These are phyloP conservation scores for Desmodus rotundus DNA, from an alignment of 2,113 vertebrate species.

Conservation along the genomic window DNA sequence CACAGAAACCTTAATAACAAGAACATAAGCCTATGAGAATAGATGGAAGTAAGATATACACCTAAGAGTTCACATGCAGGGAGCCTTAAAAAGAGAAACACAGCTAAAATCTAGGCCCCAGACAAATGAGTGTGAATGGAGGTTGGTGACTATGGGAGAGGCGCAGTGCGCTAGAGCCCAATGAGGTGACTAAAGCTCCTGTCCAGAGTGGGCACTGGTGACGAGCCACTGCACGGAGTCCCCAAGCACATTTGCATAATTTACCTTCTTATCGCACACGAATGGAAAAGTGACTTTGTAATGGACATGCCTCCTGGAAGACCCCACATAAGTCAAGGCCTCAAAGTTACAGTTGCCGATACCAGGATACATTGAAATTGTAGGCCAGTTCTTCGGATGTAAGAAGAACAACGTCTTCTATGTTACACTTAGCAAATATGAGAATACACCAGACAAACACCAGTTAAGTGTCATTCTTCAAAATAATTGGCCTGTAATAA, in stretches of 20 bases:
- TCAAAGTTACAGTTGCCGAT: background rate
- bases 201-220: background rate
- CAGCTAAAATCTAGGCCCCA: background rate
- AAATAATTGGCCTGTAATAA: background rate
- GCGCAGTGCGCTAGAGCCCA: fast-evolving
- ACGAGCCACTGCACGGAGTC: background rate
- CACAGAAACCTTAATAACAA: background rate
- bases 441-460: background rate
- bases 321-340: background rate
- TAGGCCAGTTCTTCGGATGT: background rate
- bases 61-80: background rate
- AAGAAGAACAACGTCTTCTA: background rate
- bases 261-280: background rate
- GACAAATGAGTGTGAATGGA: fast-evolving
- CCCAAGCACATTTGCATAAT: background rate
- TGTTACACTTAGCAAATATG: background rate
- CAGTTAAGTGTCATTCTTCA: background rate
- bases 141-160: fast-evolving
- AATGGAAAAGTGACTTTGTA: background rate
- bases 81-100: background rate
- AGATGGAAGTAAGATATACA: background rate
- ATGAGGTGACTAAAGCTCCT: fast-evolving
- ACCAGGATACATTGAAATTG: background rate
- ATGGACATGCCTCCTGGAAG: background rate
- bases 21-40: background rate